Evolutionary conservation across 2,113 vertebrate species (phyloP).

Genomic region (Grallaria varia): DNA sequence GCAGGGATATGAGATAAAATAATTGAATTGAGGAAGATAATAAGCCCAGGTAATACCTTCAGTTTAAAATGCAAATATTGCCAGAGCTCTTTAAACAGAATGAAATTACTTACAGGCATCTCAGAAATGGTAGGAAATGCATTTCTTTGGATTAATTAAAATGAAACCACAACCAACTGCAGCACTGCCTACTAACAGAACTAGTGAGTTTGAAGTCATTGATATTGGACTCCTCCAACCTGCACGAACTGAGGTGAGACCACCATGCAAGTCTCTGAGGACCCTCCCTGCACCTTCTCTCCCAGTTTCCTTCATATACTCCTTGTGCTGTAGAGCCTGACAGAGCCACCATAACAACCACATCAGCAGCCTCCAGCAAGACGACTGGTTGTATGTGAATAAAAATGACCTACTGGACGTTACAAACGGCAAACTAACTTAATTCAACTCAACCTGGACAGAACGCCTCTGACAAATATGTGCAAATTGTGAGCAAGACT

Average conservation of each 20-base stretch:
- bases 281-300: not conserved
- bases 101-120: not conserved
- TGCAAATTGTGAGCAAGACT: not conserved
- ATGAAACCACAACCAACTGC: not conserved
- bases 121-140: not conserved
- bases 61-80: conserved; percentile 26
- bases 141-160: not conserved
- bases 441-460: not conserved
- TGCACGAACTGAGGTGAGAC: not conserved
- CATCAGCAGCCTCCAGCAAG: not conserved
- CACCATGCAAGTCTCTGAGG: not conserved
- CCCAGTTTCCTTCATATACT: not conserved
- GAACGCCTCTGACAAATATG: not conserved
- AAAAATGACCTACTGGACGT: fast-evolving
- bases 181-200: not conserved
- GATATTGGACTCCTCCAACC: not conserved
- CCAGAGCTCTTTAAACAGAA: conserved; percentile 8
- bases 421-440: not conserved
- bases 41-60: not conserved
- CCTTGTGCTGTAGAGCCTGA: fast-evolving
- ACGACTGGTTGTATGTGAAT: fast-evolving
- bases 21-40: not conserved
- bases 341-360: not conserved
- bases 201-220: not conserved
- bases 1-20: not conserved